A percentile compares a stretch with the other conserved stretches of the same genome.
phyloP scores from a whole-genome alignment of 2,797 vertebrate species.

The Syndactyla subalaris region DNA sequence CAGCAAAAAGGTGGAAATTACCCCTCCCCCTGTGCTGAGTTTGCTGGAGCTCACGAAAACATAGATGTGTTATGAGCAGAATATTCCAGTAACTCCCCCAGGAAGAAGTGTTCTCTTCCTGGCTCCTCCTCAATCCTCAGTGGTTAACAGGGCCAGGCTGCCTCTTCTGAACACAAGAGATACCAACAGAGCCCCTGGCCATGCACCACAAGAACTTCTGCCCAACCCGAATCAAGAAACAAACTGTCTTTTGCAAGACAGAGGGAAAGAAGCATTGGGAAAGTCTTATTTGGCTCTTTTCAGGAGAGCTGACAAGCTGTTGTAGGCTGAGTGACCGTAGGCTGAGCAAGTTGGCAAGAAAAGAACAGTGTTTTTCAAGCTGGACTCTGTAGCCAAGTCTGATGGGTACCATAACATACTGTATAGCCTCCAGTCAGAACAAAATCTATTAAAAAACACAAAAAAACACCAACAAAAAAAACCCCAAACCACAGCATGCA shows the following conservation, averaged over 20 bases:
- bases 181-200: background rate
- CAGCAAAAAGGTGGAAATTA: background rate
- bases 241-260: background rate
- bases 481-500: background rate
- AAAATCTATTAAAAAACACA: background rate
- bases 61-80: rapidly evolving
- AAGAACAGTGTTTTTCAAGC: background rate
- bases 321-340: slow-evolving; percentile 12
- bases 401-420: slow-evolving; percentile 39
- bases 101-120: slow-evolving; percentile 4
- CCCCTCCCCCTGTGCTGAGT: background rate
- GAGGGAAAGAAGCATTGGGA: background rate
- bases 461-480: background rate
- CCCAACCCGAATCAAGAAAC: background rate
- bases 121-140: slow-evolving; percentile 27
- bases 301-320: slow-evolving; percentile 32
- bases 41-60: background rate
- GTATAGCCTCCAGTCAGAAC: slow-evolving; percentile 40
- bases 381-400: slow-evolving; percentile 9
- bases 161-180: background rate
- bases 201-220: background rate
- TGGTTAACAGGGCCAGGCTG: background rate
- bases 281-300: slow-evolving; percentile 16
- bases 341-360: slow-evolving; percentile 35
- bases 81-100: background rate